Evolutionary conservation across 2,888 invertebrate species (phyloP).

Genomic region (Adineta ricciae): DNA sequence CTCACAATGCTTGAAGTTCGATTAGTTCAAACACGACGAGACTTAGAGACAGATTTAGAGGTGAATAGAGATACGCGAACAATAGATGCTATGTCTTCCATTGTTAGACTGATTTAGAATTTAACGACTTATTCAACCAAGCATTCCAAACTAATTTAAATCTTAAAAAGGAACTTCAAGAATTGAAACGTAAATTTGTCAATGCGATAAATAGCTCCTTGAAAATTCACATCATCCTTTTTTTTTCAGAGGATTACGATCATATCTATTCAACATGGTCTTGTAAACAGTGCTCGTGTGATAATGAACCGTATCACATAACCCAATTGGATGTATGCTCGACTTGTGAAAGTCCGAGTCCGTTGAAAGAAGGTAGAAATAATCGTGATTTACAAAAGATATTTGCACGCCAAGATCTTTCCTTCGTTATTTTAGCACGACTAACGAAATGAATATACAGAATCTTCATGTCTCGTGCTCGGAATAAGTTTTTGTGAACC

Average conservation of each 20-base stretch:
- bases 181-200: not conserved
- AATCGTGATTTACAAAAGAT: too few relatives aligned
- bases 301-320: not conserved
- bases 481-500: too few relatives aligned
- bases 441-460: not conserved
- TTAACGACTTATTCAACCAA: not conserved
- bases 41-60: not conserved
- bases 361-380: not conserved
- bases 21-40: not conserved
- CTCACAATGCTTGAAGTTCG: not conserved
- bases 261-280: not conserved
- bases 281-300: not conserved
- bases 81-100: not conserved
- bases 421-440: not conserved
- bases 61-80: not conserved
- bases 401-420: not conserved
- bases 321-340: not conserved
- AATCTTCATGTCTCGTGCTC: too few relatives aligned
- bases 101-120: not conserved
- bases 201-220: too few relatives aligned
- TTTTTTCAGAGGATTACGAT: not conserved
- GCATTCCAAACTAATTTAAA: not conserved
- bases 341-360: not conserved
- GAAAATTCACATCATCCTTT: too few relatives aligned
- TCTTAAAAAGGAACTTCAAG: not conserved